Evolutionary conservation across 2,797 vertebrate genomes (phyloP), one percentile per base, ranked within the genome.

Genomic region (Macrochelys suwanniensis): DNA sequence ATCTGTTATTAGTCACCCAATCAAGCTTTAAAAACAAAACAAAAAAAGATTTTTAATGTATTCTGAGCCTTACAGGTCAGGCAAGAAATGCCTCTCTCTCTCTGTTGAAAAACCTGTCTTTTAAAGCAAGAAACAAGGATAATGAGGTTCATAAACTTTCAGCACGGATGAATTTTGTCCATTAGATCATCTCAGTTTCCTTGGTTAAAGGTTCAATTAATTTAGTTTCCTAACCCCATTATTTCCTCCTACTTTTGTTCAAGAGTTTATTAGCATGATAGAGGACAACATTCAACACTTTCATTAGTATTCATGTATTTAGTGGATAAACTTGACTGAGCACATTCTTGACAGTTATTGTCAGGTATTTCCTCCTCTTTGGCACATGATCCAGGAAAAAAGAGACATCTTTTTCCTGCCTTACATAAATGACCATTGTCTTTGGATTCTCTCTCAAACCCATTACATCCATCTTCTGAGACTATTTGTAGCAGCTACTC

Each of bases 371-470:
- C n/a, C 78, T 78, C 6, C 11, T 89, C 51, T 61, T 86, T 12
- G 15, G 23, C 61, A 2, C 11, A 85, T n/a, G 17, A 56, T 7
- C 61, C 10, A 51, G 83, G n/a, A 61, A 16, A 80, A 86, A 5
- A 11, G 19, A 68, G 61, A 19, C 33, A 57, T 7, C 8, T 6
- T 37, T 78, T 47, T 28, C 81, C 54, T 26, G 5, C 53, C 59
- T 86, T 11, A 77, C 76, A 95, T 86, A 94, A 93, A 94, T 59
- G 82, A 42, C 54, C 80, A 92, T 89, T 94, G 94, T 96, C 94
- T 65, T 80, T 80, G 82, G 92, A 96, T 96, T 94, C 94, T 90
- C 45, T 80, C 89, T 78, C 85, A 89, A 80, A 96, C 68, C 76
- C 49, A 92, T 37, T 17, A 33, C 77, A 80, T 1, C 89, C 86